Evolutionary conservation across 35 echinoderm and acorn worm genomes (phyloP).

Genomic region (Hemicentrotus pulcherrimus): DNA sequence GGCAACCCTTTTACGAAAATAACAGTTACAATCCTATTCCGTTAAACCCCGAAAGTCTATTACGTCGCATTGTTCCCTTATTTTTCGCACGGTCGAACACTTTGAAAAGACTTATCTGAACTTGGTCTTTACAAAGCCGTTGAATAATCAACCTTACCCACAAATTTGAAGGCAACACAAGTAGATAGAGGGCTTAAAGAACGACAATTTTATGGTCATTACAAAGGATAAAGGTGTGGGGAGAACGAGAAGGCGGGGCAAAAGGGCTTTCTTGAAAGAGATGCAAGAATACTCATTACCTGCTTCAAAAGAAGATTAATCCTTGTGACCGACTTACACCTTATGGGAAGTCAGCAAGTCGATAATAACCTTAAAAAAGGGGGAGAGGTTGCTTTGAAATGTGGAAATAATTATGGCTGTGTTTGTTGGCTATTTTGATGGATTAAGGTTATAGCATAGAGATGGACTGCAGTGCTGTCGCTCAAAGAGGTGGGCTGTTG

Average conservation of each 20-base stretch:
- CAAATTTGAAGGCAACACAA: not conserved
- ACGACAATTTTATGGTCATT: not conserved
- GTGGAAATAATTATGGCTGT: not conserved
- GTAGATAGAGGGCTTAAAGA: not conserved
- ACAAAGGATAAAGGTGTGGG: not conserved
- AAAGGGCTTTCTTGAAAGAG: not conserved
- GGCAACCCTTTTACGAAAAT: slow-evolving; percentile 3
- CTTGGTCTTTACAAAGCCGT: not conserved
- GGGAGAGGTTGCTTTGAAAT: not conserved
- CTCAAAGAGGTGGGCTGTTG: no score
- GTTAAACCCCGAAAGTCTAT: slow-evolving; percentile 25
- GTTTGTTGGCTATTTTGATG: not conserved
- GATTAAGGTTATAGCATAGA: not conserved
- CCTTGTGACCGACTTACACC: not conserved
- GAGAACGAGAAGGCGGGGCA: slow-evolving; percentile 16
- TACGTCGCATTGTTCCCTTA: not conserved
- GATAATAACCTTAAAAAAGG: not conserved
- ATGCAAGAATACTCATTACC: slow-evolving; percentile 16
- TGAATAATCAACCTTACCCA: slow-evolving; percentile 3
- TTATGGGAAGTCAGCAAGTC: not conserved
- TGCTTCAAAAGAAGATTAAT: not conserved
- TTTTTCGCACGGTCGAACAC: slow-evolving; percentile 9
- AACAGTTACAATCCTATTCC: slow-evolving; percentile 8
- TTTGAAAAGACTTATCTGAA: slow-evolving; percentile 15
- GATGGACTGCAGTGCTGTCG: not conserved